A percentile compares a stretch with the other conserved stretches of the same genome.
These are phyloP conservation scores for Stomatorhinus ivindoensis DNA, from an alignment of 2,113 vertebrate species.

Conservation along the genomic window DNA sequence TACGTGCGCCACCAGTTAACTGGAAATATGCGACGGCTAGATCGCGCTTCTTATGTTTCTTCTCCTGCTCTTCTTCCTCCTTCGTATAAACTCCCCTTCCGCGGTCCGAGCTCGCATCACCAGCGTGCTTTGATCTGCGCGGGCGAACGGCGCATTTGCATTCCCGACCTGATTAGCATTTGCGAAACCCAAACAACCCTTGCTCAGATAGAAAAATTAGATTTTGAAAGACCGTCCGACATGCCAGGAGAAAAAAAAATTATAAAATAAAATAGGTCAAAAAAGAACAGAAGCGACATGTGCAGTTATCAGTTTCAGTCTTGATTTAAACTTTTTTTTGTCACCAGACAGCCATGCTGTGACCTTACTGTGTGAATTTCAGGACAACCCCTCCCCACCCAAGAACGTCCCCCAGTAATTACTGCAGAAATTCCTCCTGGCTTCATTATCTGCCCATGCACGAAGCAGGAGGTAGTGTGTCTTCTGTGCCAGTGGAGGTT, in stretches of 20 bases:
- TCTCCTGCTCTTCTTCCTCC: conserved; percentile 18
- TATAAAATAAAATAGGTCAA: conserved; percentile 6
- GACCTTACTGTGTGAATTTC: conserved; percentile 31
- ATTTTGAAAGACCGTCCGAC: conserved; percentile 11
- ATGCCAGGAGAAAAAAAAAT: neutral
- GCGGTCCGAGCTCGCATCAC: neutral
- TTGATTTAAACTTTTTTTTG: neutral
- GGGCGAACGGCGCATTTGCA: neutral
- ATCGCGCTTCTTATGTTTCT: conserved; percentile 45
- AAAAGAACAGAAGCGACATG: neutral
- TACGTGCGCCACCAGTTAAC: conserved; percentile 45
- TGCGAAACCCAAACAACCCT: neutral
- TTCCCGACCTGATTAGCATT: conserved; percentile 10
- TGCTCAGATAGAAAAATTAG: conserved; percentile 10
- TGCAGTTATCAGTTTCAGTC: neutral
- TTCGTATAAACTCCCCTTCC: neutral
- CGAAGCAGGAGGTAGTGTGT: conserved; percentile 28
- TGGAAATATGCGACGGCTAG: conserved; percentile 48
- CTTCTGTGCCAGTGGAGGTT: conserved; percentile 10
- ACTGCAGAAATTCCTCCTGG: conserved; percentile 30
- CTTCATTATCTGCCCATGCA: conserved; percentile 45
- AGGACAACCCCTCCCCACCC: conserved; percentile 29
- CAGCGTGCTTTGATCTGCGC: conserved; percentile 12
- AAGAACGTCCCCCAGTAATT: conserved; percentile 40
- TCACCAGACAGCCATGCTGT: neutral